These are phyloP conservation scores for Chlorops oryzae DNA, from an alignment of 1,140 invertebrate genomes.

Conservation along the genomic window DNA sequence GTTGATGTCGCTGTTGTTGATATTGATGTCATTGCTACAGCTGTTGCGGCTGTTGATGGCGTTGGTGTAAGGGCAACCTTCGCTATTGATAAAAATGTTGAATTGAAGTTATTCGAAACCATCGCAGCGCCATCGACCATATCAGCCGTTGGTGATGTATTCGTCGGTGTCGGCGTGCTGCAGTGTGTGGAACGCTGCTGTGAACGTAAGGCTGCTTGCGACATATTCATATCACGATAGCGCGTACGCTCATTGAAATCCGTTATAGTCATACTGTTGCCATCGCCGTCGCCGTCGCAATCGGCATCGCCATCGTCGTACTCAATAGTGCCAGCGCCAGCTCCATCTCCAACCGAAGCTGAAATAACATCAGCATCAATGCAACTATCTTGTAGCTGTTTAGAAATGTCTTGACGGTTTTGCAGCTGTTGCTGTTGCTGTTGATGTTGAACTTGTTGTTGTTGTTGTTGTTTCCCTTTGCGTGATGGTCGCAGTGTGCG, in stretches of 20 bases:
- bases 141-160: conserved; percentile 12
- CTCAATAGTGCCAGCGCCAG: neutral
- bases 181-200: conserved; percentile 15
- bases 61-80: conserved; percentile 6
- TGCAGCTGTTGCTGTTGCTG: conserved; percentile 2
- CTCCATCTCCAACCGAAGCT: neutral
- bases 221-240: conserved; percentile 46
- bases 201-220: conserved; percentile 33
- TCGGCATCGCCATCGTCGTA: neutral
- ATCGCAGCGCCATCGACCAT: conserved; percentile 19
- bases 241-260: conserved; percentile 28
- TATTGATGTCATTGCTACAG: neutral
- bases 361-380: conserved; percentile 8
- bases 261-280: conserved; percentile 7
- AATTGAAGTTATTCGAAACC: too few species aligned
- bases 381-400: conserved; percentile 10
- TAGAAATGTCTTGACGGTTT: conserved; percentile 1
- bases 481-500: conserved; percentile 35
- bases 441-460: conserved; percentile 9
- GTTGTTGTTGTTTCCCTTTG: conserved; percentile 30
- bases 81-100: conserved; percentile 17
- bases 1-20: conserved; percentile 7
- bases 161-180: neutral
- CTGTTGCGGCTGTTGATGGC: conserved; percentile 15
- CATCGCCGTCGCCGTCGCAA: neutral